Base-by-base conservation (phyloP, 2,113 vertebrate species). In the Trogon melanurus region DNA sequence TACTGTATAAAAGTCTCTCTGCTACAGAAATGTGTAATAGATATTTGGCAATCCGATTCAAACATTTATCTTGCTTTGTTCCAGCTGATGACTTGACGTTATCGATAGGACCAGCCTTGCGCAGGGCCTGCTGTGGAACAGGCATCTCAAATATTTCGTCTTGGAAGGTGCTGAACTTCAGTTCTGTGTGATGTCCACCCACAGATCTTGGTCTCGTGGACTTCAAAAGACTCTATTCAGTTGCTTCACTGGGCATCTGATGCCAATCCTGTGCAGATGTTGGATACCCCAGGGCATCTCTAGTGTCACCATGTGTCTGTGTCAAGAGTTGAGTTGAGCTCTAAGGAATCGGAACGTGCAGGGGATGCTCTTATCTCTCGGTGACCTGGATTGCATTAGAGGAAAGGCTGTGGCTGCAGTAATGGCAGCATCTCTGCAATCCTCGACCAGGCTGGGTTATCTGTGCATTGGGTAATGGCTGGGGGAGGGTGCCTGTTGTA, bases 21-120 rank as follows among this genome's bases (percentile, higher is more conserved):
- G 93, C 93, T 91, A 56, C 61, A 91, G 86, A 91, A 91, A 87
- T 64, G 19, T 61, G 86, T 80, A 89, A 56, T 72, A 89, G 92
- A 69, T 95, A 87, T 50, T 95, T 87, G 89, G 73, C 79, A 94
- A 8, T 95, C 57, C 14, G 9, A 91, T 53, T 89, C 64, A 73
- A 65, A 64, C 72, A 45, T 88, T 96, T 93, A 75, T 82, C 66
- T 89, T 66, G 2, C 53, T 93, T 95, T 92, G 64, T 91, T 91
- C 56, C 87, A 93, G 84, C 61, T 85, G 75, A 73, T 79, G 36
- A 89, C 85, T 25, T 91, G 45, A 91, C 78, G 25, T 91, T 53
- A 93, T 86, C 89, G 88, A 74, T 85, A 73, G 70, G 61, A 69
- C 18, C 41, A 44, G 70, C n/a, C 74, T 73, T 84, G 47, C 34